Base-by-base conservation (phyloP, 2,797 vertebrate genomes). In the Centropyge bicolor region DNA sequence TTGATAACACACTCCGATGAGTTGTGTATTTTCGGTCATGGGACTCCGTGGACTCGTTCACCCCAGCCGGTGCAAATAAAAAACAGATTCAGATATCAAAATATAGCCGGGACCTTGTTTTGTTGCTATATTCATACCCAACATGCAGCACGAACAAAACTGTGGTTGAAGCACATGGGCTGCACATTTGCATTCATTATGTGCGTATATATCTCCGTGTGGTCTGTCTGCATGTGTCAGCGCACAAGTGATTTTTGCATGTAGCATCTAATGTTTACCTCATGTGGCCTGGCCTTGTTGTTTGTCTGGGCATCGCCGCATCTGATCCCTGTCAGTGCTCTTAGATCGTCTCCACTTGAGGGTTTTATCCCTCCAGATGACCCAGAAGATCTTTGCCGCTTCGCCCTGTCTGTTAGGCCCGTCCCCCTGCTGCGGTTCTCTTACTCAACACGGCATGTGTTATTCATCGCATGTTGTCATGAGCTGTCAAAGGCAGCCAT, bases 11-110 rank as follows among this genome's bases (percentile, higher is more conserved):
- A 80, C 81, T 90, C 81, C 86, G 86, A 91, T 89, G 86, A 89
- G 88, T 74, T 76, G 82, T 86, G 88, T 92, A 90, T 92, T 92
- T 91, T 85, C 27, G 48, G 89, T 93, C 90, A 91, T 91, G 83
- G 67, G 86, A 91, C 89, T 90, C 59, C 12, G 22, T 88, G 90
- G n/a, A 92, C 92, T 65, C 54, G 10, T 60, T 93, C 89, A 92
- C 89, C 91, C 81, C 64, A 56, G 80, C 73, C 70, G 24, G 65
- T 43, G 63, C 80, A 86, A 88, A 91, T 83, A 43, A 80, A 84
- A 89, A 90, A 80, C 83, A 83, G 71, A 83, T 84, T 74, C 68
- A 65, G 65, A 78, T 57, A 40, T 79, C 31, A 73, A 83, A 88
- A 81, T 67, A 76, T 31, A 57, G 24, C 56, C 80, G 8, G 45